Base-by-base conservation (phyloP, 1,140 invertebrate species). In the Drosophila trapezifrons region DNA sequence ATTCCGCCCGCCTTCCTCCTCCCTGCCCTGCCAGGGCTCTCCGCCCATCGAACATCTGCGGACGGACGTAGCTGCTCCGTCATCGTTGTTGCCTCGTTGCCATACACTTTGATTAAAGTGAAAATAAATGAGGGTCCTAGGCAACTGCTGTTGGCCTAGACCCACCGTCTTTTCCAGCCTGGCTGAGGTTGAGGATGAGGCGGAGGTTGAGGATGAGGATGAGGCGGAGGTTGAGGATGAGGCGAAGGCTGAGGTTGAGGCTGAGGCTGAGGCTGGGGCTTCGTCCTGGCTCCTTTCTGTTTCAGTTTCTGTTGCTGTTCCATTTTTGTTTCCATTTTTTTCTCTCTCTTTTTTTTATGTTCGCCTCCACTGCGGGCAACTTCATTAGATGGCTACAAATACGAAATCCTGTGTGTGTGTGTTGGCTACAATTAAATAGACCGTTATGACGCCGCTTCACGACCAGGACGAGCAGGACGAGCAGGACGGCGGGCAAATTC, bases 71-170 rank as follows among this genome's bases (percentile, higher is more conserved):
- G 56, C 22, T 49, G 58, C 63, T 67, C 46, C 71, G n/a, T 66
- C 65, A 63, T 65, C 72, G 57, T 51, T 63, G 67, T 66, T 62
- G 57, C 70, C 45, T 78, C 51, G 56, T 63, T 78, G 75, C 74
- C 76, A 70, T 86, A 87, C 76, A 87, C 83, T 87, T 87, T 87
- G 83, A 87, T 87, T 87, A 87, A 87, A 87, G 84, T 87, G 83
- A 89, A 89, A 89, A 87, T 87, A 84, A 87, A 87, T 89, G 83
- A 89, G 83, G 83, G 83, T 89, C 84, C 71, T 84, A 83, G 81
- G 76, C 80, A 83, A 80, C 80, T 83, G 80, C 71, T 85, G 80
- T 71, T 76, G 70, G 67, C 40, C 70, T 46, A 67, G 59, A 54
- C 55, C 63, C 54, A 20, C 15, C 35, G 22, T 25, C 35, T 63